Percentiles rank a stretch among this genome's conserved stretches.
Evolutionary conservation across 2,113 vertebrate genomes (phyloP).

Genomic region (Chamaetylas fuelleborni): DNA sequence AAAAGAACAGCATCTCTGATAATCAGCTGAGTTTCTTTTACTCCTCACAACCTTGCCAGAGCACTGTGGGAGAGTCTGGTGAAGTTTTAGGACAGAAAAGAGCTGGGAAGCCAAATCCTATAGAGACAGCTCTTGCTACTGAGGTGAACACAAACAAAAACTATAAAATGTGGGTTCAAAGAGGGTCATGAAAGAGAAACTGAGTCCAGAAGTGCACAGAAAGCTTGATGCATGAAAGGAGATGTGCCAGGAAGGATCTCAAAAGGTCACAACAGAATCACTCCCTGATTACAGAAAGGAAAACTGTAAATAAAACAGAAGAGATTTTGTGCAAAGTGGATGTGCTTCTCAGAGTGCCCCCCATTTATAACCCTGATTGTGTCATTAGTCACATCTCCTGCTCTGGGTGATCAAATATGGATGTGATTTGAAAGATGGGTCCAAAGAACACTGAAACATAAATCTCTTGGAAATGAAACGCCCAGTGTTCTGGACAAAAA

Average conservation of each 20-base stretch:
- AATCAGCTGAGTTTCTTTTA: not conserved
- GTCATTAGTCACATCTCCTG: constrained; percentile 64
- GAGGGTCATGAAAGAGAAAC: not conserved
- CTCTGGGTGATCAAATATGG: constrained; percentile 44
- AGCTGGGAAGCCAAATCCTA: not conserved
- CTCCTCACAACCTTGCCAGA: not conserved
- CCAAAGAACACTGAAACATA: constrained; percentile 54
- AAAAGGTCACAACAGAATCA: not conserved
- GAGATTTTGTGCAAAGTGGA: constrained; percentile 20
- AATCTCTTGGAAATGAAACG: constrained; percentile 2
- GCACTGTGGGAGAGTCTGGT: not conserved
- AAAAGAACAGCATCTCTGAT: not conserved
- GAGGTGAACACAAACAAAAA: not conserved
- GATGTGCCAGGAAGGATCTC: not conserved
- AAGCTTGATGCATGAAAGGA: not conserved
- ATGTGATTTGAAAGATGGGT: constrained; percentile 62
- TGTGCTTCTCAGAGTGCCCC: not conserved
- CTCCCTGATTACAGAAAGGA: not conserved
- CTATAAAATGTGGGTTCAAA: not conserved
- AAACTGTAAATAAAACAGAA: constrained; percentile 15
- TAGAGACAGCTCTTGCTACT: not conserved
- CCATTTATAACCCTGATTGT: constrained; percentile 63
- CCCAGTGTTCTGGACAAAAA: constrained; percentile 6
- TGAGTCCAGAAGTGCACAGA: not conserved
- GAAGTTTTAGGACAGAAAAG: not conserved